A percentile compares a stretch with the other conserved stretches of the same genome.
Evolutionary conservation across 2,888 invertebrate species (phyloP).

Genomic region (Epiblema foenella): DNA sequence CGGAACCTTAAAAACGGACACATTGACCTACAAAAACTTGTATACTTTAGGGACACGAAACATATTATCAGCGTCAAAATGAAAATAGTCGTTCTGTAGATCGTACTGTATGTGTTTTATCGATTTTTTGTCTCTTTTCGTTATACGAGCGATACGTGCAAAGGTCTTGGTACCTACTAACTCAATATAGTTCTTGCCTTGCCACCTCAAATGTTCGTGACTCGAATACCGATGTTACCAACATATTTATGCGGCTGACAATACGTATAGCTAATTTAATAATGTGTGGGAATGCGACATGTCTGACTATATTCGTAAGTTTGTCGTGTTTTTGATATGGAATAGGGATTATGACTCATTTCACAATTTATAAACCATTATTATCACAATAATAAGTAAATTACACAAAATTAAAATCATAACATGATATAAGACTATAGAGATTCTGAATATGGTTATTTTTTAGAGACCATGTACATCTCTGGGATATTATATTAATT

Average conservation of each 20-base stretch:
- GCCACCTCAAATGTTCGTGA: constrained; percentile 24
- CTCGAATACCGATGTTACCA: constrained; percentile 28
- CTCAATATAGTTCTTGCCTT: constrained; percentile 30
- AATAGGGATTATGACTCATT: neutral
- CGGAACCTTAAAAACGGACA: no score
- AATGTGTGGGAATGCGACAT: neutral
- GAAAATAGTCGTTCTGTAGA: no score
- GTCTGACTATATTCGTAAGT: neutral
- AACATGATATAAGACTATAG: no score
- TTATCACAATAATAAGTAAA: no score
- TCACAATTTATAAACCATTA: no score
- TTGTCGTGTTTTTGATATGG: constrained; percentile 3
- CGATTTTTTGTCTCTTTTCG: neutral
- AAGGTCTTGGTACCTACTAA: constrained; percentile 27
- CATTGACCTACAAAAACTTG: no score
- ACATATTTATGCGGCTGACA: constrained; percentile 9
- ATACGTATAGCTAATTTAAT: neutral
- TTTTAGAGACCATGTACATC: no score
- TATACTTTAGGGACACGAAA: no score
- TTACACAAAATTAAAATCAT: no score
- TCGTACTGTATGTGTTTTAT: constrained; percentile 5
- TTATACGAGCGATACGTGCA: constrained; percentile 19
- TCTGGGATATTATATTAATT: no score
- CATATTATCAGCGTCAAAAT: no score
- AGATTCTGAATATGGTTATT: no score